These are phyloP conservation scores for Lasioglossum albipes DNA, from an alignment of 1,140 invertebrate species.

Conservation along the genomic window DNA sequence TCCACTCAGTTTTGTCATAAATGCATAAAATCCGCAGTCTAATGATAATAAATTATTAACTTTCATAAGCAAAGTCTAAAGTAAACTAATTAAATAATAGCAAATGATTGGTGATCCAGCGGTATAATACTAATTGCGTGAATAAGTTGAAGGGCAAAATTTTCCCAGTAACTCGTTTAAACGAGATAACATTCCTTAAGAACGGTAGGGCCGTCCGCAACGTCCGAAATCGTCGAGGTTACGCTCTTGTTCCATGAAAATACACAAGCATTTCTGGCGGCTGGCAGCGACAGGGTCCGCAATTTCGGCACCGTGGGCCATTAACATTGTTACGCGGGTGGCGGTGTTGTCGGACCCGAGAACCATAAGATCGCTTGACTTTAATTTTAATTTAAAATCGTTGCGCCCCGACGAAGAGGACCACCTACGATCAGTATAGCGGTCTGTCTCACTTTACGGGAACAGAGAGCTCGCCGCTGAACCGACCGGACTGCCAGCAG, in stretches of 20 bases:
- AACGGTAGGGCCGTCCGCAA: not conserved
- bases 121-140: not conserved
- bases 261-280: constrained; percentile 15
- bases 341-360: constrained; percentile 67
- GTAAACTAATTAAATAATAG: not conserved
- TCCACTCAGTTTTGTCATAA: too few species aligned
- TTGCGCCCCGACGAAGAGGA: constrained; percentile 69
- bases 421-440: constrained; percentile 75
- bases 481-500: constrained; percentile 43
- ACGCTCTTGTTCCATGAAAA: constrained; percentile 9
- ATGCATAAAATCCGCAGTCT: too few species aligned
- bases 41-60: too few species aligned
- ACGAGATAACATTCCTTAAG: constrained; percentile 11
- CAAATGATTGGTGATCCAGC: not conserved
- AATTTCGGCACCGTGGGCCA: constrained; percentile 70
- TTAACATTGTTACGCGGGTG: constrained; percentile 76
- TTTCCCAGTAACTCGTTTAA: constrained; percentile 1
- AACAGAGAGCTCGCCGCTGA: constrained; percentile 52
- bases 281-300: constrained; percentile 49
- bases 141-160: not conserved
- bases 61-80: not conserved
- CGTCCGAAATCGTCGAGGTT: not conserved
- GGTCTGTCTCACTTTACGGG: constrained; percentile 60
- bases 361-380: constrained; percentile 72
- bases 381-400: constrained; percentile 80